phyloP scores from a whole-genome alignment of 2,797 vertebrate genomes.

The Brachymystax lenok region DNA sequence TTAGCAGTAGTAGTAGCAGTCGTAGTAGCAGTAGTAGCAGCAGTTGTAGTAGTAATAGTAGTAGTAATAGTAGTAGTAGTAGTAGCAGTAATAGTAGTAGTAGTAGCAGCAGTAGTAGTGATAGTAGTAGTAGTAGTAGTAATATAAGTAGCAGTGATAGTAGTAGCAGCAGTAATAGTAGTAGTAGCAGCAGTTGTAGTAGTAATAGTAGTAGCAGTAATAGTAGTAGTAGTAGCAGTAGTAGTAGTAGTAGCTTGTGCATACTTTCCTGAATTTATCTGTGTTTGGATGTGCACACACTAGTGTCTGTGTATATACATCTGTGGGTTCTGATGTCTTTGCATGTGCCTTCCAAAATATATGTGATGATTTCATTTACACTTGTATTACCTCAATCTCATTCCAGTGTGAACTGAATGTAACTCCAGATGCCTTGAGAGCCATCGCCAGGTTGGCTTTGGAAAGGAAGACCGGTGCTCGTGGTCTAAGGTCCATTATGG shows the following conservation, averaged over 20 bases:
- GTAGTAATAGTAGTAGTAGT: too few relatives aligned
- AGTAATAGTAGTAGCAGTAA: too few relatives aligned
- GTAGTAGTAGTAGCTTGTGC: neutral
- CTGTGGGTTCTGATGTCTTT: neutral
- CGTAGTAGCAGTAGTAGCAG: too few relatives aligned
- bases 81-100: too few relatives aligned
- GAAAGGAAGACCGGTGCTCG: slow-evolving; percentile 89
- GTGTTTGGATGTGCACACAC: neutral
- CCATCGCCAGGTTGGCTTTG: slow-evolving; percentile 84
- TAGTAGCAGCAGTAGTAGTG: too few relatives aligned
- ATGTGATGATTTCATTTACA: neutral
- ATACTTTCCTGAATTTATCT: neutral
- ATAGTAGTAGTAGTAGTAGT: too few relatives aligned
- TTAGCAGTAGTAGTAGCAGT: too few relatives aligned
- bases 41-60: too few relatives aligned
- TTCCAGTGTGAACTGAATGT: slow-evolving; percentile 85
- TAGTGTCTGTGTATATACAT: neutral
- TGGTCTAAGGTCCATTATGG: slow-evolving; percentile 89
- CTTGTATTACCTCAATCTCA: neutral
- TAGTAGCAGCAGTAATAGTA: too few relatives aligned
- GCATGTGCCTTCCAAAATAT: neutral
- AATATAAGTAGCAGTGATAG: too few relatives aligned
- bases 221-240: too few relatives aligned
- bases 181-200: too few relatives aligned
- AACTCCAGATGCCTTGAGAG: slow-evolving; percentile 82